Evolutionary conservation across 2,113 vertebrate species (phyloP), one percentile per base, ranked within the genome.

Genomic region (Lethenteron reissneri): DNA sequence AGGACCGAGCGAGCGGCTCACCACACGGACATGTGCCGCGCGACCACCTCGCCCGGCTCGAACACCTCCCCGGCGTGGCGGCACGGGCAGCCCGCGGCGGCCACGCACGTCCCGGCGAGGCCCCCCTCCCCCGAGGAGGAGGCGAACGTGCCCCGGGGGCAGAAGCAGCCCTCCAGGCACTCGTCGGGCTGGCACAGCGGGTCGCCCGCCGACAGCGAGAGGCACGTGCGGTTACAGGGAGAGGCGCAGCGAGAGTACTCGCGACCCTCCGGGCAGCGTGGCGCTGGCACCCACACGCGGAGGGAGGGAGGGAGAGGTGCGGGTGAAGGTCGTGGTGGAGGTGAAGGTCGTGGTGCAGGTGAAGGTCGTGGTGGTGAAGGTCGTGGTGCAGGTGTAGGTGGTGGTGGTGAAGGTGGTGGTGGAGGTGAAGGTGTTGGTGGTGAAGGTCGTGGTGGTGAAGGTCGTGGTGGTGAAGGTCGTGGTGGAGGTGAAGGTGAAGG

Each of bases 121-220:
- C 15, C 62, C 62, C 9, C 9, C 57, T 85, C 77, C n/a, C 88
- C 87, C 0, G 58, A 77, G 69, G 88, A 81, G 0, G 86, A 87
- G 56, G 84, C 78, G 79, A 86, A 91, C 6, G 85, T 84, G 11
- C 87, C 89, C 0, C 71, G 70, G 0, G 88, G 87, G 59, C 94
- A 99, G 77, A 86, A 96, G 73, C 94, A 99, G 10, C 94, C 94
- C 73, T 99, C 94, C 58, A 89, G 77, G 14, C 94, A 99, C 70
- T 76, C 71, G 8, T 83, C 83, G 7, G 72, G 76, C 41, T 21
- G 62, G 21, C 84, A 87, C 5, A 80, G 76, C 5, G 81, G 80
- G 3, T 92, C 89, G 0, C 83, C 81, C 56, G 83, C 77, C 1
- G 92, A 94, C 3, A 97, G 79, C 11, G 90, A 83, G 1, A 80